Evolutionary conservation across 64 coral and sea anemone species (phyloP), one percentile per base, ranked within the genome.

Genomic region (Montipora capricornis): DNA sequence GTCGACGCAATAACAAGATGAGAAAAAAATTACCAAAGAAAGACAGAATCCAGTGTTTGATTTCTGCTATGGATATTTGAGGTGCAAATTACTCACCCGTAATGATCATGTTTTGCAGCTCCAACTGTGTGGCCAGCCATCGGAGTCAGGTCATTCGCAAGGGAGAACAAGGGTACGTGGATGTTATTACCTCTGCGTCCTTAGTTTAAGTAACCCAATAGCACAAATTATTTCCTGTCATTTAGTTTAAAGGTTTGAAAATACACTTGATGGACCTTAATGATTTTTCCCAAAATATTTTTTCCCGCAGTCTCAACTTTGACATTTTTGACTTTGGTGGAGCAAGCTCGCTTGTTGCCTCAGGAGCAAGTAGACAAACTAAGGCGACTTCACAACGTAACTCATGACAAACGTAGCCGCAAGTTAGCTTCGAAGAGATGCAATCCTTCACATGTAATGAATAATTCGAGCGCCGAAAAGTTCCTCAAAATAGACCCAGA

Each of bases 71-170:
- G 37, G 37, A 37, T 37, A 37, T 37, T 37, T 37, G 53, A 6
- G 11, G 5, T 57, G 53, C 6, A 5, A 57, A 8, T 57, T 57
- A 57, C 53, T 57, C 53, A 57, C 53, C 53, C 11, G 11, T 57
- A 57, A 57, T 51, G 6, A 68, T n/a, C 24, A 19, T 17, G 60
- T 68, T 81, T 44, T 67, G 49, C 17, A 86, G 66, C 20, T 11
- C 62, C 82, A 50, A 19, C 19, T 12, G 47, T 16, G 10, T 86
- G 82, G 82, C 82, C 82, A 73, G 62, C 82, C 44, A 86, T 86
- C 12, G 82, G 82, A 73, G 19, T 73, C 44, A 86, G 71, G 66
- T 86, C 66, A 51, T 3, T 22, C 5, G 45, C 17, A 86, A 50
- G 0, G 16, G 16, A 50, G 19, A 73, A 24, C n/a, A 49, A 86